Evolutionary conservation across 2,797 vertebrate genomes (phyloP), one percentile per base, ranked within the genome.

Genomic region (Champsocephalus gunnari): DNA sequence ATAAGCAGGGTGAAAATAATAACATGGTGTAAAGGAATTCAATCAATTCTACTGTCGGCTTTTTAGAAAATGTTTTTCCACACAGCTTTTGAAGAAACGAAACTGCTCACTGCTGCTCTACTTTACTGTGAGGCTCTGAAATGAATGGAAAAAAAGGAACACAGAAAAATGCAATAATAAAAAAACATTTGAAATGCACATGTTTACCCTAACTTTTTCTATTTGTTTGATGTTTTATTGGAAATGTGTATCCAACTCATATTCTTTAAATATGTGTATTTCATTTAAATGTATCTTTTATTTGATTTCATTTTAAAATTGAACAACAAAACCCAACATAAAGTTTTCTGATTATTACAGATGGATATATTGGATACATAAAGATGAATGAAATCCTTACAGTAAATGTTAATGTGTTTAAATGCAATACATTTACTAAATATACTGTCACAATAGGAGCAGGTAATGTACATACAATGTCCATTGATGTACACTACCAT

Each of bases 11-110:
- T 38, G 44, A 28, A 75, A 78, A 82, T 7, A 38, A 71, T 48
- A 80, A 77, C 54, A 62, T 21, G 45, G 56, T 64, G 47, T 66
- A 75, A 77, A 68, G 49, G 67, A 81, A 79, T 58, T 67, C n/a
- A 73, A 66, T 86, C 66, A 75, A 71, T 80, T 73, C 38, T n/a
- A 57, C 59, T 34, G 69, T 72, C 75, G 60, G 65, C 56, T 60
- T 66, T 66, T 4, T 28, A 14, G 67, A 28, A 87, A 68, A 60
- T 59, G 21, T 41, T 63, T 81, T 64, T 45, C 44, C n/a, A 19
- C 21, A 28, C 4, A 58, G 32, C 47, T 55, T 77, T 55, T 50
- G 72, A 79, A 69, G 41, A 73, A 53, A 51, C 32, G 19, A 62
- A 41, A 58, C 58, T 32, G 57, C 49, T 66, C 17, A 21, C 16